Evolutionary conservation across 2,113 vertebrate genomes (phyloP).

Genomic region (Macaca fascicularis): DNA sequence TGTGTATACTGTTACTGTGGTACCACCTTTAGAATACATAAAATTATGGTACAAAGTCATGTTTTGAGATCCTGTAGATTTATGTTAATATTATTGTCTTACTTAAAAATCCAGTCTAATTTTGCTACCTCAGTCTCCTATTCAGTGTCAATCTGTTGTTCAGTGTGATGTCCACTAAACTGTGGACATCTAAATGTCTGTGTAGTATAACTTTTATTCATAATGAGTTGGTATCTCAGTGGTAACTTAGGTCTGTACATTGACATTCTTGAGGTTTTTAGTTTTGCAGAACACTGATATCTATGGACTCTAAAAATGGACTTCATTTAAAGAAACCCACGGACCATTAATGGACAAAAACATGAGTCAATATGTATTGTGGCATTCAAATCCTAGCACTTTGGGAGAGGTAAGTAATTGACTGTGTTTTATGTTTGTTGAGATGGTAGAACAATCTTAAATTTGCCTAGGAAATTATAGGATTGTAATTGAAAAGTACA

Average conservation of each 20-base stretch:
- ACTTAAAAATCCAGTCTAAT: constrained; percentile 38
- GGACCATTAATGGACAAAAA: constrained; percentile 61
- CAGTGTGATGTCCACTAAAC: background rate
- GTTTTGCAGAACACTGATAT: constrained; percentile 69
- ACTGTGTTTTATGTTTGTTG: constrained; percentile 35
- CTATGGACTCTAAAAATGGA: constrained; percentile 64
- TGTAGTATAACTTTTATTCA: background rate
- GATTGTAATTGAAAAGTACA: constrained; percentile 14
- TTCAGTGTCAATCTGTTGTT: background rate
- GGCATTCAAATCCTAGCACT: constrained; percentile 65
- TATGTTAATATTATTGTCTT: background rate
- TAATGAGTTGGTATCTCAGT: constrained; percentile 25
- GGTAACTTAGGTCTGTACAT: constrained; percentile 19
- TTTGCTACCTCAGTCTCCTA: background rate
- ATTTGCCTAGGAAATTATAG: background rate
- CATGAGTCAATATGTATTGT: constrained; percentile 66
- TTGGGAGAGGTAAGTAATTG: constrained; percentile 72
- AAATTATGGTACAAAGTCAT: background rate
- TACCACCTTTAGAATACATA: background rate
- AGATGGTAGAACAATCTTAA: background rate
- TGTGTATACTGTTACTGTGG: background rate
- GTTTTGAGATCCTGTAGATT: constrained; percentile 36
- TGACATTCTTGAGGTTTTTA: constrained; percentile 73
- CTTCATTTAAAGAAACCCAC: constrained; percentile 64
- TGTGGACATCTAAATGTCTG: background rate